Evolutionary conservation across 2,797 vertebrate genomes (phyloP), one percentile per base, ranked within the genome.

Genomic region (Melanotaenia nigrans): DNA sequence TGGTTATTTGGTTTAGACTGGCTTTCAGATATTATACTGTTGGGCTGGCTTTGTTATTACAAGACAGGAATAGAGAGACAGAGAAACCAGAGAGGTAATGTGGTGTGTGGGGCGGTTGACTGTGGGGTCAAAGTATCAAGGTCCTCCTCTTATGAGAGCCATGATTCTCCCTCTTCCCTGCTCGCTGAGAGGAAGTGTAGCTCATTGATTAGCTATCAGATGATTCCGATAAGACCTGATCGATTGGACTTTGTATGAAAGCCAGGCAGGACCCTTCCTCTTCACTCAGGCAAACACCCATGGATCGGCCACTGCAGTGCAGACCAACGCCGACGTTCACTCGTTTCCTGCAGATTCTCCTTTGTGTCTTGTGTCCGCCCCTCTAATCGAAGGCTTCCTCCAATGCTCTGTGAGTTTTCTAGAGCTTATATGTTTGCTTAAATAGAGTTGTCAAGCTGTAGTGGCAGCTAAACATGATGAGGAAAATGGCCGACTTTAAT

Each of bases 151-250:
- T 82, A 87, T 86, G 89, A 92, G 85, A 90, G 84, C 82, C 40
- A 14, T 56, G 79, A 78, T 76, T 80, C 79, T 76, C 70, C 79
- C 83, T 73, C 63, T 75, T 84, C 77, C 59, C 76, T n/a, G 85
- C 75, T 81, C 47, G 77, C 84, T 80, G 85, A 92, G 94, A 93
- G 93, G 92, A 94, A 94, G 94, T 93, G 89, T 90, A 93, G 92
- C 76, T 62, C 74, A 95, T 94, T 85, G 94, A 95, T 95, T 93
- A 94, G 89, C 94, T 93, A 95, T 95, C 94, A 94, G 93, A 94
- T 92, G 90, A 94, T 95, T 95, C 92, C 92, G 89, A 95, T 94
- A 91, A 70, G 35, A 61, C 55, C 85, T 86, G 90, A 94, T 95
- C 94, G 54, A 94, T 94, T 91, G 78, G 89, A 89, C 92, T 94